Conservation (phyloP, 64 coral and sea anemone species). For the Pocillopora damicornis region DNA sequence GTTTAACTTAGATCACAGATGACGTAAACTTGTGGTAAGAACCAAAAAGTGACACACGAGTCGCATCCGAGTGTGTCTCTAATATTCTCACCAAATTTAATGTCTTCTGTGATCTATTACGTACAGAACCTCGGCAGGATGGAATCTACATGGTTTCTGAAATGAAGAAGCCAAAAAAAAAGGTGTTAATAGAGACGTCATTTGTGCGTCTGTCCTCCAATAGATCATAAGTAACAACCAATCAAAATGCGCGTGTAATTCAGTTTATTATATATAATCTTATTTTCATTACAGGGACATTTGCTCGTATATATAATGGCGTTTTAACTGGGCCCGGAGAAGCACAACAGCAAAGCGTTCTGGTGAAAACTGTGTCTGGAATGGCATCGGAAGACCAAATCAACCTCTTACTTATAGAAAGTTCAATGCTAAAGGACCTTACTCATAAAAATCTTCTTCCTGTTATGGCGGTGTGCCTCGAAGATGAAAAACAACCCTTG, state of each 20-base stretch:
- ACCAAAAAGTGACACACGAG: too few relatives aligned
- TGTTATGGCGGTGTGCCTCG: slow-evolving; percentile 81
- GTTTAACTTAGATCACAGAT: too few relatives aligned
- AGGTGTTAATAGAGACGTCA: too few relatives aligned
- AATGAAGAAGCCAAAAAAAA: too few relatives aligned
- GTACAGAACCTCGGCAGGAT: too few relatives aligned
- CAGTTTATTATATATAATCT: background rate
- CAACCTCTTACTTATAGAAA: slow-evolving; percentile 86
- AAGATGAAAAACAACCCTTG: slow-evolving; percentile 78
- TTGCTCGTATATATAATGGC: slow-evolving; percentile 89
- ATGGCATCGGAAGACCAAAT: slow-evolving; percentile 84
- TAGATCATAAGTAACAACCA: background rate
- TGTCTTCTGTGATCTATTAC: too few relatives aligned
- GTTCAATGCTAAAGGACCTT: slow-evolving; percentile 80
- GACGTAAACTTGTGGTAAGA: too few relatives aligned
- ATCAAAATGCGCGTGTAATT: background rate
- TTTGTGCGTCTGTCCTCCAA: too few relatives aligned
- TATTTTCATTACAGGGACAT: slow-evolving; percentile 60
- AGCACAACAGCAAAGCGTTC: slow-evolving; percentile 71
- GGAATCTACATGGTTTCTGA: too few relatives aligned
- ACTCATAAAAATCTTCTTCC: slow-evolving; percentile 90
- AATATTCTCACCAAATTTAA: too few relatives aligned
- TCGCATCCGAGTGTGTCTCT: too few relatives aligned
- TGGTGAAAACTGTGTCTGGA: slow-evolving; percentile 89
- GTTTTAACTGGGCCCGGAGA: slow-evolving; percentile 84